phyloP scores from a whole-genome alignment of 1,140 invertebrate species.

The Lutraria rhynchaena region DNA sequence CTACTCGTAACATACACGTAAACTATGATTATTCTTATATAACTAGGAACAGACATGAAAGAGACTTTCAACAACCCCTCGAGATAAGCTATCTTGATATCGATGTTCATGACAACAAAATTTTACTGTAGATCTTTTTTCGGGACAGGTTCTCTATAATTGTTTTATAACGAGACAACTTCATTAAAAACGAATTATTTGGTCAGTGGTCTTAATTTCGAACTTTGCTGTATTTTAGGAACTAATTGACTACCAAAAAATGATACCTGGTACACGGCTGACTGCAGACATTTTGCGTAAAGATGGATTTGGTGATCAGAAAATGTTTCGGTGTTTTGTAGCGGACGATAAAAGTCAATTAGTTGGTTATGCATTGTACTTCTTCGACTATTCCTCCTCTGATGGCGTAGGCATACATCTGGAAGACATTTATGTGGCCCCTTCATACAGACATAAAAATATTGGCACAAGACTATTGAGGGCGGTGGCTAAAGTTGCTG shows the following conservation, averaged over 20 bases:
- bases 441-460: not conserved
- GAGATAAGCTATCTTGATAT: too few species aligned
- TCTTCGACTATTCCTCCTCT: not conserved
- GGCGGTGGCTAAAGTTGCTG: constrained; percentile 86
- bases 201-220: not conserved
- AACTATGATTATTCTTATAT: too few species aligned
- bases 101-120: too few species aligned
- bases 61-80: too few species aligned
- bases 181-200: not conserved
- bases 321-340: constrained; percentile 12
- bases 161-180: too few species aligned
- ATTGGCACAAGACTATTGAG: constrained; percentile 87
- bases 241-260: not conserved
- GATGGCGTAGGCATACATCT: not conserved
- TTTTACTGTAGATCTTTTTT: too few species aligned
- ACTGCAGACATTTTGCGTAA: not conserved
- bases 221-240: not conserved
- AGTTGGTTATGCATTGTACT: constrained; percentile 1
- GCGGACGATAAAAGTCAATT: constrained; percentile 5
- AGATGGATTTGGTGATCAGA: constrained; percentile 3
- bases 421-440: not conserved
- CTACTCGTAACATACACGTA: too few species aligned
- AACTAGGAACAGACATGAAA: too few species aligned
- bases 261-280: not conserved
- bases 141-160: too few species aligned